These are phyloP conservation scores for human (Homo sapiens) DNA, from an alignment of 2,113 vertebrate genomes.

Conservation along the genomic window GRCh38 chr15:35381001-35381500, in stretches of 20 bases:
- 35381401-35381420: conserved; percentile 76
- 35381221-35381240: conserved; percentile 70
- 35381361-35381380: conserved; percentile 75
- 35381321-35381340: conserved; percentile 66
- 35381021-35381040: neutral
- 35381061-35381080: neutral
- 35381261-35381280: conserved; percentile 53
- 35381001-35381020: neutral
- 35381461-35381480: conserved; percentile 87
- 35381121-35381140: neutral
- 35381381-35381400: conserved; percentile 75
- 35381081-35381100: conserved; percentile 20
- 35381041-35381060: neutral
- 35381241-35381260: conserved; percentile 72
- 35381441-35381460: conserved; percentile 82
- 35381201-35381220: neutral
- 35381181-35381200: conserved; percentile 31
- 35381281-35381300: conserved; percentile 74
- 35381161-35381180: neutral
- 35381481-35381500: conserved; percentile 87
- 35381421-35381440: conserved; percentile 51
- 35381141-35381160: conserved; percentile 14
- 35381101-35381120: neutral
- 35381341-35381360: conserved; percentile 74
- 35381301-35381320: conserved; percentile 69